A percentile compares a stretch with the other conserved stretches of the same genome.
These are phyloP conservation scores for Sinocyclocheilus anshuiensis DNA, from an alignment of 2,113 vertebrate genomes.

Conservation along the genomic window DNA sequence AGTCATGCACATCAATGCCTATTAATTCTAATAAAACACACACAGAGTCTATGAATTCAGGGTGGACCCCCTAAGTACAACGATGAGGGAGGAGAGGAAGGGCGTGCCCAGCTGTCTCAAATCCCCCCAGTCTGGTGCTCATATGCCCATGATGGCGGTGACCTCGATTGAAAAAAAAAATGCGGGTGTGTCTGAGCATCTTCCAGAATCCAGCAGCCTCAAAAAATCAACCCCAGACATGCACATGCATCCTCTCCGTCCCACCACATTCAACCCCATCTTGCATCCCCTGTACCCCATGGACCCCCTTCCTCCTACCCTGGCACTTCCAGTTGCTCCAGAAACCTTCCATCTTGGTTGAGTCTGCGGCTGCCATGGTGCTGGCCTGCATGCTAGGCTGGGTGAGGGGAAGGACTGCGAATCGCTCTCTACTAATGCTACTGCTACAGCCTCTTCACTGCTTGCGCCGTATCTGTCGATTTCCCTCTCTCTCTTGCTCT, in stretches of 20 bases:
- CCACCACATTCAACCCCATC: not conserved
- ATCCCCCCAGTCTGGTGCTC: constrained; percentile 7
- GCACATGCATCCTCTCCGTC: constrained; percentile 47
- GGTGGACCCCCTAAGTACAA: not conserved
- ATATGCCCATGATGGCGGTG: constrained; percentile 26
- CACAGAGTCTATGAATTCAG: not conserved
- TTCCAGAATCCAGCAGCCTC: not conserved
- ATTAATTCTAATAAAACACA: not conserved
- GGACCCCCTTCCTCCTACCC: constrained; percentile 76
- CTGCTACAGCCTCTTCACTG: constrained; percentile 50
- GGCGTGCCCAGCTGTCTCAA: constrained; percentile 46
- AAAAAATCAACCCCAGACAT: constrained; percentile 51
- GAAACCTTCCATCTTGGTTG: constrained; percentile 90
- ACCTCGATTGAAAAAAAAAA: constrained; percentile 25
- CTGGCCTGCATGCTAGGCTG: constrained; percentile 86
- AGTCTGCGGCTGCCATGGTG: constrained; percentile 67
- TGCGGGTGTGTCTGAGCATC: not conserved
- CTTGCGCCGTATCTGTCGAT: constrained; percentile 51
- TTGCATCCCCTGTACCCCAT: not conserved
- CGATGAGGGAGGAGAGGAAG: constrained; percentile 21
- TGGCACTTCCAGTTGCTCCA: constrained; percentile 99
- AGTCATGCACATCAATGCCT: constrained; percentile 42
- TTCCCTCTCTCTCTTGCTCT: constrained; percentile 45
- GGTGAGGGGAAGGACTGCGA: constrained; percentile 40
- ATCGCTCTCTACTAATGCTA: constrained; percentile 55